Base-by-base conservation (phyloP, 1,140 invertebrate species). In the Mycetomoellerius zeteki region DNA sequence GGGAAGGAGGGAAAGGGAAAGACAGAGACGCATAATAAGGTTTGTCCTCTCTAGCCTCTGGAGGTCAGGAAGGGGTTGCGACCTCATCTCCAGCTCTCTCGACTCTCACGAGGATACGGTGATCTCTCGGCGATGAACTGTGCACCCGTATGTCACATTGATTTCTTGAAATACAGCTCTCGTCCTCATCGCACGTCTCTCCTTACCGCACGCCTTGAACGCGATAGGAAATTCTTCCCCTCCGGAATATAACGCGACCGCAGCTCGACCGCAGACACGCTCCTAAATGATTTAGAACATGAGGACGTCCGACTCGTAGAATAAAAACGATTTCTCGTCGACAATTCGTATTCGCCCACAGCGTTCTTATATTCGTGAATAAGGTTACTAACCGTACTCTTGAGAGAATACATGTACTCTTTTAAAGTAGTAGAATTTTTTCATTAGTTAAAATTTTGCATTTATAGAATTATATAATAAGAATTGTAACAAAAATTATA, bases 1-100 rank as follows among this genome's bases (percentile, higher is more conserved):
- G 56, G 5, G 16, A 19, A 1, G 10, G n/a, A 58, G 7, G 37
- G 3, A 47, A 37, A 10, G 71, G 16, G 24, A n/a, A 50, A 73
- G 19, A 54, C 8, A 16, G 88, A 56, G 77, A 80, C 88, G 89
- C 72, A 78, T 90, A 90, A 90, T 90, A 90, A 78, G 88, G 85
- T 87, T 78, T 89, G 60, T 60, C 37, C 54, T n/a, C 67, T 82
- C 30, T 58, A 27, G 10, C 24, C 33, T 33, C 19, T 37, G 8
- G 58, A 75, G 67, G 73, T 86, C 84, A 64, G 37, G 69, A 33
- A 69, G 33, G 27, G 30, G 56, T 77, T 72, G 71, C 52, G 56
- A 89, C 88, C 86, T 76, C 81, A 52, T 89, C 87, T 24, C 52
- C 37, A 47, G 12, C 33, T 69, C 30, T 65, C 52, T 21, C 62